Percentiles rank a stretch among this genome's conserved stretches.
phyloP scores from a whole-genome alignment of 2,888 invertebrate species.

The Nephrocerus scutellatus region DNA sequence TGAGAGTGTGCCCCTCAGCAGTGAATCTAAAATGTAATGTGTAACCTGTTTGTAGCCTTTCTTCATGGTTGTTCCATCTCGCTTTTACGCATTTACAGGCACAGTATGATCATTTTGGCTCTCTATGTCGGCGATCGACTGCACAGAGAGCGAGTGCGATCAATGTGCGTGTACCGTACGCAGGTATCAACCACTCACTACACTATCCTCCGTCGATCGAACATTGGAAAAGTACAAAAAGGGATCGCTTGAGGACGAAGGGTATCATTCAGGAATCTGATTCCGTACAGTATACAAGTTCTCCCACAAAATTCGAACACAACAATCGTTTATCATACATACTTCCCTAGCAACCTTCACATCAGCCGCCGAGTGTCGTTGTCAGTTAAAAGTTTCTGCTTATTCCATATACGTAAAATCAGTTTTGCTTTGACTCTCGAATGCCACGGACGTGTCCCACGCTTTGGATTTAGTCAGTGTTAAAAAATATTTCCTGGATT shows the following conservation, averaged over 20 bases:
- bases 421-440: conserved; percentile 12
- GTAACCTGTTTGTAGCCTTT: no score
- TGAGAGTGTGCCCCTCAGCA: no score
- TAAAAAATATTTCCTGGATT: no score
- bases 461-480: background rate
- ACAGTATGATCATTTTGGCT: conserved; percentile 4
- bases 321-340: no score
- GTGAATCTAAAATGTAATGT: conserved; percentile 11
- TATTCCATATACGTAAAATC: no score
- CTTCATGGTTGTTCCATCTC: no score
- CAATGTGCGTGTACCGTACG: conserved; percentile 11
- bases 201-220: no score
- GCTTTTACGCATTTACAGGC: conserved; percentile 8
- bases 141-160: conserved; percentile 4
- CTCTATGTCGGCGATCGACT: background rate
- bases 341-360: no score
- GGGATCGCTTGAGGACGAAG: conserved; percentile 46
- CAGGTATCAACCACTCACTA: conserved; percentile 8
- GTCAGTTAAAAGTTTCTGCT: no score
- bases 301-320: no score
- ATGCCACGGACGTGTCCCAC: conserved; percentile 36
- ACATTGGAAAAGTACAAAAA: conserved; percentile 40
- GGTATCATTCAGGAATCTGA: conserved; percentile 53
- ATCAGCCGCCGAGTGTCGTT: no score
- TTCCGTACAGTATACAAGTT: conserved; percentile 45